Percentiles rank a stretch among this genome's conserved stretches.
Evolutionary conservation across 1,140 invertebrate species (phyloP).

Genomic region (Heliothis subflexa): DNA sequence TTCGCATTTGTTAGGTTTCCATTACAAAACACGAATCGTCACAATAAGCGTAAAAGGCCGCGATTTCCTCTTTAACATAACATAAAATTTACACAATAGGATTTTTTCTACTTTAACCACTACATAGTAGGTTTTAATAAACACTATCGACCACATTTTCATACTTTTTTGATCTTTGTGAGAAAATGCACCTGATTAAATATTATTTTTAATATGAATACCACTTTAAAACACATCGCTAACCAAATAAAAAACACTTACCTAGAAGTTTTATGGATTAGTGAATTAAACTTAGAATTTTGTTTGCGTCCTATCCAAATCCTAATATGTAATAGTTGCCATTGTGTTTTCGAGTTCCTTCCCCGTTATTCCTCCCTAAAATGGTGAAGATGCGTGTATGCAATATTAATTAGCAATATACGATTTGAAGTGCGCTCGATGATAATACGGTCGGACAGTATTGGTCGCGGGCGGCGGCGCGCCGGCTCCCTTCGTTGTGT

Average conservation of each 20-base stretch:
- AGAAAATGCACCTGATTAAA: not conserved
- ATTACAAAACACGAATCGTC: slow-evolving; percentile 3
- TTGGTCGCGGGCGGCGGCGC: slow-evolving; percentile 59
- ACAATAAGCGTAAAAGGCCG: slow-evolving; percentile 2
- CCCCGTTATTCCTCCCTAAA: slow-evolving; percentile 78
- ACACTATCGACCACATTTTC: too few species aligned
- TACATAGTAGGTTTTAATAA: too few species aligned
- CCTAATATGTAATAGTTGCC: slow-evolving; percentile 63
- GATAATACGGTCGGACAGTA: slow-evolving; percentile 72
- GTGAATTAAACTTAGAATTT: slow-evolving; percentile 55
- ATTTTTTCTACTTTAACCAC: not conserved
- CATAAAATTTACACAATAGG: not conserved
- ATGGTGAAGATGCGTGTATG: slow-evolving; percentile 71
- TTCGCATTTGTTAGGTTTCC: slow-evolving; percentile 22
- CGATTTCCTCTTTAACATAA: slow-evolving; percentile 27
- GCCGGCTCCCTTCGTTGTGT: slow-evolving; percentile 71
- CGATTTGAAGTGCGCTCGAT: slow-evolving; percentile 73
- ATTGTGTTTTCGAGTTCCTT: slow-evolving; percentile 73
- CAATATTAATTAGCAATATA: slow-evolving; percentile 83
- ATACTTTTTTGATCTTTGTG: too few species aligned
- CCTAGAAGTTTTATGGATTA: slow-evolving; percentile 40
- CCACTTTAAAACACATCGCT: slow-evolving; percentile 9
- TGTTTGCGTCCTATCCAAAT: slow-evolving; percentile 52
- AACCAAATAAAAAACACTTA: slow-evolving; percentile 13
- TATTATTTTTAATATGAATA: not conserved